Evolutionary conservation across 2,113 vertebrate genomes (phyloP).

Genomic region (Bostrychus sinensis): DNA sequence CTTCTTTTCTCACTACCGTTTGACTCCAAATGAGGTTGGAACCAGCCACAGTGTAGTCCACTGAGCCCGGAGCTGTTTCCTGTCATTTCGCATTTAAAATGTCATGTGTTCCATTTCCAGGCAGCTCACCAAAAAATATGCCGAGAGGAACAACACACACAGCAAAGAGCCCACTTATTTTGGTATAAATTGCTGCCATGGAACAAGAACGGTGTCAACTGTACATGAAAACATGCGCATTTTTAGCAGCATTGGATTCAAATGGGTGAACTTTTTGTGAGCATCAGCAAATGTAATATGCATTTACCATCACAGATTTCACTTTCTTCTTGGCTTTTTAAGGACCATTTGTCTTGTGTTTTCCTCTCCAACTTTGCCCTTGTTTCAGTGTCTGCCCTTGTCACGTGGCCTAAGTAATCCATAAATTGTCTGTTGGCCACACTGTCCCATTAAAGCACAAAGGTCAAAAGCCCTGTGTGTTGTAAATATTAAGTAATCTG

Average conservation of each 20-base stretch:
- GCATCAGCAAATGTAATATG: conserved; percentile 30
- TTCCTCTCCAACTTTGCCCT: not conserved
- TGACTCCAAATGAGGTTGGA: not conserved
- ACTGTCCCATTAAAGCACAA: not conserved
- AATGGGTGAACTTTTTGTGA: conserved; percentile 26
- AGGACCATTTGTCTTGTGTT: conserved; percentile 5
- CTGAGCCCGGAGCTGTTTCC: not conserved
- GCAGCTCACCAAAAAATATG: conserved; percentile 13
- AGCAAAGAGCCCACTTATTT: not conserved
- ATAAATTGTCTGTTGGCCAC: not conserved
- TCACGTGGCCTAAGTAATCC: not conserved
- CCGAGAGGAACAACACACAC: conserved; percentile 22
- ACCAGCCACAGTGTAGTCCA: not conserved
- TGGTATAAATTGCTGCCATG: conserved; percentile 7
- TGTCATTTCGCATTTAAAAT: conserved; percentile 28
- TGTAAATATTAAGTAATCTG: conserved; percentile 3
- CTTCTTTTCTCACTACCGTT: not conserved
- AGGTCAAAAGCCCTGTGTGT: conserved; percentile 11
- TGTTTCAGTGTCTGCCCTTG: not conserved
- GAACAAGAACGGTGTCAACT: not conserved
- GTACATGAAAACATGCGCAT: conserved; percentile 38
- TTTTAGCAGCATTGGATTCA: conserved; percentile 21
- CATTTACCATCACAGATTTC: conserved; percentile 29
- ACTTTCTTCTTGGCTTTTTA: conserved; percentile 15
- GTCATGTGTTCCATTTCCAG: not conserved